Base-by-base conservation (phyloP, 2,797 vertebrate species). In the Sylvia borin region DNA sequence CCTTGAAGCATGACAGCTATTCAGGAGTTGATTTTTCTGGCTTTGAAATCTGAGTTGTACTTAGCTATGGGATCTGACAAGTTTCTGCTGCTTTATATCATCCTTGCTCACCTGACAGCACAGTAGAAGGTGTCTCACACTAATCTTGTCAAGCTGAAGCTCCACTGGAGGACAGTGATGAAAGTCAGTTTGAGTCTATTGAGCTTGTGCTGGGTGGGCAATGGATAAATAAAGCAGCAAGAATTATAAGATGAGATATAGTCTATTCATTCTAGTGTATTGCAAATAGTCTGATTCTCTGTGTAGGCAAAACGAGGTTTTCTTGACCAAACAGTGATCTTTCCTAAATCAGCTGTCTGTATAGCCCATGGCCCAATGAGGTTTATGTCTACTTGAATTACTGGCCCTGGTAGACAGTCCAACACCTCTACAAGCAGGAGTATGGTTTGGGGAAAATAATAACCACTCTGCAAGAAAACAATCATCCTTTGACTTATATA, bases 1-100 rank as follows among this genome's bases (percentile, higher is more conserved):
- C 53, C 74, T 92, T 90, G 67, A 71, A 92, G 74, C 71, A 40
- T 92, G 93, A 91, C 85, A 94, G 74, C 67, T 55, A 81, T 48
- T 70, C 91, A 65, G 34, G 73, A 92, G 70, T 92, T 58, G n/a
- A 83, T 91, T 96, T 91, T 92, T 73, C 82, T 70, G 67, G 79
- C 67, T 94, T 96, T 95, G 88, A 97, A 96, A 84, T 67, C 67
- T 68, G 60, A 94, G 42, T 90, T 94, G 93, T 92, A 84, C 66
- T 75, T 87, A 75, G 80, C 85, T 95, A 92, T 64, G 57, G 73
- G 82, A 94, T 92, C 83, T 92, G 96, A 93, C 94, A 97, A 82
- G 54, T 81, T 94, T 92, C 82, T 91, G 58, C 82, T 93, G 87
- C 72, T 47, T 92, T 76, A 26, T 50, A 86, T 92, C 92, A 70